Percentiles rank a stretch among this genome's conserved stretches.
Conservation (phyloP, 2,888 invertebrate genomes). For the Agrotis puta region DNA sequence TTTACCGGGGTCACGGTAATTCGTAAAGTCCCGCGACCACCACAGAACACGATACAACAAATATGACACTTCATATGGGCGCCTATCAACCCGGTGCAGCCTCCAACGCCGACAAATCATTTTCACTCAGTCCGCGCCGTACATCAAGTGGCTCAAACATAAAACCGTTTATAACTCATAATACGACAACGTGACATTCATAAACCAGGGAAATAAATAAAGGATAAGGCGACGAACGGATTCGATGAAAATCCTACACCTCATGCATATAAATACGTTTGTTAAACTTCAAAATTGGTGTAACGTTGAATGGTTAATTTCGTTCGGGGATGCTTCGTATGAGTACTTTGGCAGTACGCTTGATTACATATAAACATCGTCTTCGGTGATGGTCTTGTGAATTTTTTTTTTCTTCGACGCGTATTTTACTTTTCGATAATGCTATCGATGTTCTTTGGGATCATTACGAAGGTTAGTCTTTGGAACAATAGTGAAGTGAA, state of each 20-base stretch:
- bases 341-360: conserved; percentile 14
- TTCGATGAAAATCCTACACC: conserved; percentile 75
- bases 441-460: not conserved
- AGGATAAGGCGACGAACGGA: conserved; percentile 70
- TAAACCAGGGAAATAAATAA: conserved; percentile 77
- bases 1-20: no score
- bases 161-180: conserved; percentile 76
- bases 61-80: conserved; percentile 27
- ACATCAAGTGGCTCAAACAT: conserved; percentile 56
- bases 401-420: conserved; percentile 11
- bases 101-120: conserved; percentile 30
- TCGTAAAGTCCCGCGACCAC: no score
- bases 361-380: conserved; percentile 43
- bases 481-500: not conserved
- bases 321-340: conserved; percentile 18
- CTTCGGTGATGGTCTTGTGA: not conserved
- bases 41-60: conserved; percentile 7
- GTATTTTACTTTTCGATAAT: conserved; percentile 8
- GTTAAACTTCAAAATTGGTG: conserved; percentile 78
- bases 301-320: conserved; percentile 69
- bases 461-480: not conserved
- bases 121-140: conserved; percentile 36
- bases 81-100: conserved; percentile 37
- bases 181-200: conserved; percentile 74
- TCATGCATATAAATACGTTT: conserved; percentile 81